These are phyloP conservation scores for Piaya cayana DNA, from an alignment of 2,113 vertebrate species.

Conservation along the genomic window DNA sequence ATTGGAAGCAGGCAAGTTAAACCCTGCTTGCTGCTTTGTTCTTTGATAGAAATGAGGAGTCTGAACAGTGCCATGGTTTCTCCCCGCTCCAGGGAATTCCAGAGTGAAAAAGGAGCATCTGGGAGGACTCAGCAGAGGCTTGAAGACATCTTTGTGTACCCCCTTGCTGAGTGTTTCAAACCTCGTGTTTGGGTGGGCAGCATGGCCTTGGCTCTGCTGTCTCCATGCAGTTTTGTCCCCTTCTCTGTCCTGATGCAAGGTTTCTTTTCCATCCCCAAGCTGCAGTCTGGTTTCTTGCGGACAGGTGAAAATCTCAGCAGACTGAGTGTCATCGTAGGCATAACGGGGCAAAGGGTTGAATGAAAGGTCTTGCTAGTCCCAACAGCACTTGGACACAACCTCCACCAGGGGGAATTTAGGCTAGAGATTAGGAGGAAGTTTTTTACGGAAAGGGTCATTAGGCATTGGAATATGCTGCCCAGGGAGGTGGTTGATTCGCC, in stretches of 20 bases:
- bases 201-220: background rate
- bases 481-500: too few relatives aligned
- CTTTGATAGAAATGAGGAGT: background rate
- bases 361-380: background rate
- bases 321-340: background rate
- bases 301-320: background rate
- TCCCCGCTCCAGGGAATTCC: background rate
- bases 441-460: too few relatives aligned
- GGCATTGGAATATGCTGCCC: too few relatives aligned
- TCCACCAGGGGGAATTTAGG: too few relatives aligned
- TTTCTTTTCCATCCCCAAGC: background rate
- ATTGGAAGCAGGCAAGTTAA: background rate
- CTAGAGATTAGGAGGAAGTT: too few relatives aligned
- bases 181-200: background rate
- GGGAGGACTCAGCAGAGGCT: background rate
- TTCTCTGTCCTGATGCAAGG: background rate
- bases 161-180: background rate
- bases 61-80: background rate
- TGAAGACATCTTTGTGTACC: background rate
- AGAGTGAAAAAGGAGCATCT: background rate
- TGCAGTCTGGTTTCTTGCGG: background rate
- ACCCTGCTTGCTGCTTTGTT: background rate
- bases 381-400: background rate
- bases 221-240: background rate
- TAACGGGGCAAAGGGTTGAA: background rate